Conservation (phyloP, 2,797 vertebrate species). For the Myiotriccus ornatus region DNA sequence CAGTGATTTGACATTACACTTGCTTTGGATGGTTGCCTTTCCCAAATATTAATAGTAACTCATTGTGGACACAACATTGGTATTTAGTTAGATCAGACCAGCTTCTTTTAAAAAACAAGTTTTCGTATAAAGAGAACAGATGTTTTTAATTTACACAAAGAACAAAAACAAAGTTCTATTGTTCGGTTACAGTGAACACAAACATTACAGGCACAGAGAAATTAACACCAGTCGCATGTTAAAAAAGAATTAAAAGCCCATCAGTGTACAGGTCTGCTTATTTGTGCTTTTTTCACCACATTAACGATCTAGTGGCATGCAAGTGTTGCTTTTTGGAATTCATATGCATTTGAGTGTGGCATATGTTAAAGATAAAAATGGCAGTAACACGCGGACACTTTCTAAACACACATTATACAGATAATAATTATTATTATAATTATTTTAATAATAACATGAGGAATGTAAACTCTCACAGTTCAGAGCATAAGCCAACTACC, state of each 20-base stretch:
- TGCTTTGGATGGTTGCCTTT: slow-evolving; percentile 77
- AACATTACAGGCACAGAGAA: slow-evolving; percentile 54
- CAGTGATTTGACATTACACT: slow-evolving; percentile 78
- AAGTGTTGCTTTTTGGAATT: background rate
- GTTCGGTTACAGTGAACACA: slow-evolving; percentile 51
- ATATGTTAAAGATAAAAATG: slow-evolving; percentile 17
- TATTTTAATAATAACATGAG: background rate
- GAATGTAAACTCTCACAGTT: background rate
- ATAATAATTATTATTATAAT: background rate
- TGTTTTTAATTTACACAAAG: slow-evolving; percentile 70
- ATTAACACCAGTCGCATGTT: slow-evolving; percentile 34
- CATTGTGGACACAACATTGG: slow-evolving; percentile 75
- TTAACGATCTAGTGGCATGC: background rate
- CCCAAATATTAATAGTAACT: slow-evolving; percentile 80
- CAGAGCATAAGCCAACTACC: background rate
- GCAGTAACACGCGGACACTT: background rate
- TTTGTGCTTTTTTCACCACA: background rate
- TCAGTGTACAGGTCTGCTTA: background rate
- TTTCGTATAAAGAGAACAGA: slow-evolving; percentile 63
- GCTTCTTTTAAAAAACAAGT: slow-evolving; percentile 70
- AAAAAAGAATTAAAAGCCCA: background rate
- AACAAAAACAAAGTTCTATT: slow-evolving; percentile 68
- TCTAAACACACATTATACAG: background rate
- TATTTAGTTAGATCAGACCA: slow-evolving; percentile 75
- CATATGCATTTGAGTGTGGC: background rate